phyloP scores from a whole-genome alignment of 2,888 invertebrate species.

The Bimastos eiseni region DNA sequence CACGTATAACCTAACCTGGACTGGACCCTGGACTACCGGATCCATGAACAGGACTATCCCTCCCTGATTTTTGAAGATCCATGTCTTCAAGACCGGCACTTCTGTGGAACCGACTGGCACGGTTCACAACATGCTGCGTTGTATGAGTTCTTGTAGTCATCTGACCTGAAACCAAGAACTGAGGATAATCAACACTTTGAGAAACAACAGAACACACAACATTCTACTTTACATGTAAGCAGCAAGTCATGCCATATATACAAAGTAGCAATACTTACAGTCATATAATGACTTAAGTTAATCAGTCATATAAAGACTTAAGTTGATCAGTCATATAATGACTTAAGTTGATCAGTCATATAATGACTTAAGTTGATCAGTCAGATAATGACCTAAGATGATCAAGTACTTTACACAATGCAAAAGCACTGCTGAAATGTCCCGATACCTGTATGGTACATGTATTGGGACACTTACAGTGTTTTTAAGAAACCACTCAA shows the following conservation, averaged over 20 bases:
- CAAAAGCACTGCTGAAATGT: too few species aligned
- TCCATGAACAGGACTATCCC: conserved; percentile 71
- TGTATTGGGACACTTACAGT: neutral
- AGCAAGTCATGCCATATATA: neutral
- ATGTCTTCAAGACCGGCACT: conserved; percentile 80
- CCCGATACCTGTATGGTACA: too few species aligned
- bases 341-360: too few species aligned
- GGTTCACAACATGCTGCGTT: conserved; percentile 59
- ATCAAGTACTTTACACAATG: neutral
- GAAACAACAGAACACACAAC: neutral
- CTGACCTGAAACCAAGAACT: conserved; percentile 65
- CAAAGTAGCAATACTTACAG: neutral
- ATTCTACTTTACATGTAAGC: neutral
- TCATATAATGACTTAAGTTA: too few species aligned
- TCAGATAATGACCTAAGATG: too few species aligned
- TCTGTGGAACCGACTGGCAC: conserved; percentile 90
- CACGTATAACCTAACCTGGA: conserved; percentile 37
- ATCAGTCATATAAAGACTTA: too few species aligned
- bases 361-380: neutral
- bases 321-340: too few species aligned
- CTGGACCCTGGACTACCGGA: conserved; percentile 60
- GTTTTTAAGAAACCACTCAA: neutral
- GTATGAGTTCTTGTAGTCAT: conserved; percentile 64
- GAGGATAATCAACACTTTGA: neutral
- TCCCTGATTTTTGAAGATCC: conserved; percentile 51